Evolutionary conservation across 2,797 vertebrate genomes (phyloP), one percentile per base, ranked within the genome.

Genomic region (Ptychadena robeensis): DNA sequence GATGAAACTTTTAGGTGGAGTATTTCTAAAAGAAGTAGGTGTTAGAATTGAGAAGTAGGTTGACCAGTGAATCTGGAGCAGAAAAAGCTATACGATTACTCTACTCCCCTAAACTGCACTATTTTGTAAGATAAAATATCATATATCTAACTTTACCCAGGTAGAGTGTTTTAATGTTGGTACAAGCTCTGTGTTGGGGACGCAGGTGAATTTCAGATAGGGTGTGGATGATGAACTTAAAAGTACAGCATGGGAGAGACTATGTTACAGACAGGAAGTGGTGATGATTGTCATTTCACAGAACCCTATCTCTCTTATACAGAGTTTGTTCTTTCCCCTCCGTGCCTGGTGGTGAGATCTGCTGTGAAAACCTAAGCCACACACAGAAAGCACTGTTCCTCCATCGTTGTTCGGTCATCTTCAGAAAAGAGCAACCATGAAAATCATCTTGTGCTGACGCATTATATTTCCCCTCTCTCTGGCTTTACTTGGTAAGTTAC

Each of bases 311-410:
- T 66, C 14, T 63, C 37, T 37, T 35, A 71, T 57, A 80, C 83
- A 85, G 72, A 85, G 83, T 11, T 37, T 48, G 65, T 80, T 80
- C 83, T 85, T 85, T 85, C 83, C 82, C 35, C 78, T 85, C 44
- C 32, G 78, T 85, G 83, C 83, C 72, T 85, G 78, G 65, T 81
- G 66, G 65, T 85, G 83, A 85, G 77, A 37, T 40, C 27, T 48
- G 31, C 64, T 28, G 82, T 32, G 38, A 59, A 59, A 44, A 61
- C 28, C n/a, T 59, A 37, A 79, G 34, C 10, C 25, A 30, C 64
- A 76, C 78, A 76, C 69, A 48, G 10, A 44, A 30, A 63, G 82
- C 32, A 34, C 69, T 61, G 35, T 68, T 67, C 25, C 48, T 48
- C 28, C 18, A 38, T 18, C 65, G 25, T 15, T 66, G 27, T n/a